Evolutionary conservation across 2,888 invertebrate genomes (phyloP).

Genomic region (Perizoma flavofasciatum): DNA sequence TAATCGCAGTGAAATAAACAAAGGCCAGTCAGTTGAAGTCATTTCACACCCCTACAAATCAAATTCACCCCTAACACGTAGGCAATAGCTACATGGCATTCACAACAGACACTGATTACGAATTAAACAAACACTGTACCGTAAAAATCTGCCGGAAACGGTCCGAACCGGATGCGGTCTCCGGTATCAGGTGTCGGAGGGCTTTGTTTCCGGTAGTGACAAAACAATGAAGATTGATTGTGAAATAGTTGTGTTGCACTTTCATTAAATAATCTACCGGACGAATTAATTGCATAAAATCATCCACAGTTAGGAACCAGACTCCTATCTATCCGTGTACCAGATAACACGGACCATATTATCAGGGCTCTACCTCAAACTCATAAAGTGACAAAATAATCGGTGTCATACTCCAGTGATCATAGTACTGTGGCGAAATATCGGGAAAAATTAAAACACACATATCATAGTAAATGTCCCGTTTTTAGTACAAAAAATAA

Average conservation of each 20-base stretch:
- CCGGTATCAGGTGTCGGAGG: conserved; percentile 36
- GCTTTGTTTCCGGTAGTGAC: conserved; percentile 13
- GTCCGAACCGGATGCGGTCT: conserved; percentile 33
- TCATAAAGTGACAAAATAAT: no score
- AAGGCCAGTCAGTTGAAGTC: conserved; percentile 14
- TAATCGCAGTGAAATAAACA: no score
- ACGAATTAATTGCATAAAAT: no score
- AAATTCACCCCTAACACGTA: conserved; percentile 11
- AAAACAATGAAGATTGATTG: conserved; percentile 10
- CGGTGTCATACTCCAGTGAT: no score
- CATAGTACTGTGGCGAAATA: no score
- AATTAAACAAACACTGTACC: conserved; percentile 39
- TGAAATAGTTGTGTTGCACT: conserved; percentile 4
- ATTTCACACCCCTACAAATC: conserved; percentile 11
- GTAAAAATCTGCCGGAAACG: conserved; percentile 36
- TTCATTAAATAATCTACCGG: background rate
- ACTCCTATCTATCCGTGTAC: no score
- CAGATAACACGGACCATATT: no score
- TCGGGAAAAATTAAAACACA: no score
- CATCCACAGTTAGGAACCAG: no score
- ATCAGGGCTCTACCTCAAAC: no score
- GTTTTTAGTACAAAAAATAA: no score
- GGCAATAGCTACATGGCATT: conserved; percentile 4
- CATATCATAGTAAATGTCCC: no score
- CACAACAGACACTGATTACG: conserved; percentile 37